Conservation (phyloP, 2,888 invertebrate species). For the Catocala fraxini region DNA sequence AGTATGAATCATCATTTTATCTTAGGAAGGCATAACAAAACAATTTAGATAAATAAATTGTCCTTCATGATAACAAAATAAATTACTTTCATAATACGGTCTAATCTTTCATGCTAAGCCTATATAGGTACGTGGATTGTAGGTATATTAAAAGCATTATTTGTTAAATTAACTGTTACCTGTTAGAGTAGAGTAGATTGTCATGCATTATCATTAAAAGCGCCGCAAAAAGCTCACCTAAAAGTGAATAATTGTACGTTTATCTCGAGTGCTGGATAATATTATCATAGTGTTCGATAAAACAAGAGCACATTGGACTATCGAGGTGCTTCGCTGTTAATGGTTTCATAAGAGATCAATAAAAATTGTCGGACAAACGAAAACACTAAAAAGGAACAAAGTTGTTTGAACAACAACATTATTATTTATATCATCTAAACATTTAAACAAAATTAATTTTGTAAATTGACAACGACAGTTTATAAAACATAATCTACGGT, state of each 20-base stretch:
- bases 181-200: slow-evolving; percentile 25
- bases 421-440: too few relatives aligned
- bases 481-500: too few relatives aligned
- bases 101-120: slow-evolving; percentile 16
- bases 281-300: slow-evolving; percentile 40
- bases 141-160: slow-evolving; percentile 48
- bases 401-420: too few relatives aligned
- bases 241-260: slow-evolving; percentile 56
- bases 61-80: slow-evolving; percentile 14
- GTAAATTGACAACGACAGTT: too few relatives aligned
- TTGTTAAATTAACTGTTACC: slow-evolving; percentile 42
- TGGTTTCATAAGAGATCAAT: slow-evolving; percentile 25
- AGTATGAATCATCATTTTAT: background rate
- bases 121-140: slow-evolving; percentile 7
- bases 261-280: slow-evolving; percentile 48
- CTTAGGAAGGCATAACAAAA: background rate
- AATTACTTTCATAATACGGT: slow-evolving; percentile 8
- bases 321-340: slow-evolving; percentile 31
- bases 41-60: slow-evolving; percentile 3
- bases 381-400: too few relatives aligned
- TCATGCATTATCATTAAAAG: slow-evolving; percentile 52
- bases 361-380: background rate
- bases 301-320: slow-evolving; percentile 46
- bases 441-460: too few relatives aligned
- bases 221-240: slow-evolving; percentile 55